Evolutionary conservation across 1,140 invertebrate genomes (phyloP).

Genomic region (Oedothorax gibbosus): DNA sequence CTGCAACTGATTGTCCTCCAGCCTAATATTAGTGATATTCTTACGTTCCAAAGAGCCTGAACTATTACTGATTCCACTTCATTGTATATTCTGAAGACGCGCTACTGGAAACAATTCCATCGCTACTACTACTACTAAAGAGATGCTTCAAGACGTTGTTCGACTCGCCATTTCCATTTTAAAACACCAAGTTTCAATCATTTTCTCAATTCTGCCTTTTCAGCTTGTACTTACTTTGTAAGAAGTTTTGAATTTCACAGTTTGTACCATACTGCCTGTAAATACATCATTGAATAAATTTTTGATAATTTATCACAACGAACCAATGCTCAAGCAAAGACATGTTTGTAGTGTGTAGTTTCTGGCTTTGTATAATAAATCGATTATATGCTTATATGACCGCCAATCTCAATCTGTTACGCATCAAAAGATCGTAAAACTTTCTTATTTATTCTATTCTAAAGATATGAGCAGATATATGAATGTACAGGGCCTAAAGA

Average conservation of each 20-base stretch:
- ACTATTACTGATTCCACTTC: conserved; percentile 56
- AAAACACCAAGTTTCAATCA: conserved; percentile 63
- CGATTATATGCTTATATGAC: conserved; percentile 31
- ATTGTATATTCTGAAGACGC: conserved; percentile 56
- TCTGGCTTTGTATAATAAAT: conserved; percentile 55
- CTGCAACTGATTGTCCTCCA: conserved; percentile 57
- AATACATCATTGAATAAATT: conserved; percentile 70
- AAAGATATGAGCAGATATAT: too few species aligned
- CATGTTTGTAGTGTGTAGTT: conserved; percentile 60
- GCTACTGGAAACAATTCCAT: conserved; percentile 53
- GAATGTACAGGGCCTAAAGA: too few species aligned
- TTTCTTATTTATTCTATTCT: too few species aligned
- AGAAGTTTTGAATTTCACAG: conserved; percentile 68
- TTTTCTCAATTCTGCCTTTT: conserved; percentile 65
- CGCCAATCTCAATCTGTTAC: conserved; percentile 23
- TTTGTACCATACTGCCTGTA: conserved; percentile 70
- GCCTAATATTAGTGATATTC: conserved; percentile 54
- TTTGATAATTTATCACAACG: conserved; percentile 69
- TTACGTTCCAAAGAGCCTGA: conserved; percentile 56
- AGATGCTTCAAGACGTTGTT: conserved; percentile 57
- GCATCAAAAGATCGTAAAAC: background rate
- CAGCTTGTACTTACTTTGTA: conserved; percentile 67
- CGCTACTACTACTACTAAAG: conserved; percentile 55
- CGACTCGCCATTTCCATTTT: conserved; percentile 62
- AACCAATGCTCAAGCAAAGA: conserved; percentile 62